Conservation (phyloP, 64 coral and sea anemone genomes). For the Orbicella faveolata region DNA sequence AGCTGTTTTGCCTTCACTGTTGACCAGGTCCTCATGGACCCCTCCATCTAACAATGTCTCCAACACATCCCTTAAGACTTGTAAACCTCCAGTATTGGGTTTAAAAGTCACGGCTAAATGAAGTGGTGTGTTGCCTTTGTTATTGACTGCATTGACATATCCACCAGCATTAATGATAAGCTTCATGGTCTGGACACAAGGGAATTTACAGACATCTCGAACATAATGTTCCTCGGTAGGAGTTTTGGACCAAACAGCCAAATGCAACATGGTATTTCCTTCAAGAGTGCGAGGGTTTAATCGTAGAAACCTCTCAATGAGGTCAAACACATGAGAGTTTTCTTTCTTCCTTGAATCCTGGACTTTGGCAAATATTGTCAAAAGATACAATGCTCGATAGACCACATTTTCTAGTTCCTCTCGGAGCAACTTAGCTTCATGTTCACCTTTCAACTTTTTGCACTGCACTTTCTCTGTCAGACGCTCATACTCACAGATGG, state of each 20-base stretch:
- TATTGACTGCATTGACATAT: constrained; percentile 51
- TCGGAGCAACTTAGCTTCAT: constrained; percentile 29
- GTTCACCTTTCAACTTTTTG: constrained; percentile 12
- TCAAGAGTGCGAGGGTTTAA: constrained; percentile 57
- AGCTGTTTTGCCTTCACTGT: constrained; percentile 54
- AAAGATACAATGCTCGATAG: constrained; percentile 67
- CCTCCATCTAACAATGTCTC: constrained; percentile 49
- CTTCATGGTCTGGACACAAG: constrained; percentile 42
- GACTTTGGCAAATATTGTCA: constrained; percentile 70
- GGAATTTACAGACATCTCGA: constrained; percentile 72
- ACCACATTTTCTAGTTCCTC: constrained; percentile 69
- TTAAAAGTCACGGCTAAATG: constrained; percentile 62
- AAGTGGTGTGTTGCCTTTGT: constrained; percentile 71
- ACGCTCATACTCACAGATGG: constrained; percentile 58
- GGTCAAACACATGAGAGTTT: constrained; percentile 31
- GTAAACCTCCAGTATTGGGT: constrained; percentile 36
- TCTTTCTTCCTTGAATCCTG: constrained; percentile 52
- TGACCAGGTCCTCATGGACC: constrained; percentile 63
- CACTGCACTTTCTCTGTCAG: constrained; percentile 63
- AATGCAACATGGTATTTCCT: constrained; percentile 64
- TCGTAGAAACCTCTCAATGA: constrained; percentile 60
- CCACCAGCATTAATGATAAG: constrained; percentile 63
- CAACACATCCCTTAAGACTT: constrained; percentile 54
- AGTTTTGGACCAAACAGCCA: constrained; percentile 66
- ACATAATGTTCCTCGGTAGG: constrained; percentile 87